Percentiles rank a stretch among this genome's conserved stretches.
phyloP scores from a whole-genome alignment of 2,888 invertebrate genomes.

The Alviniconcha strummeri region DNA sequence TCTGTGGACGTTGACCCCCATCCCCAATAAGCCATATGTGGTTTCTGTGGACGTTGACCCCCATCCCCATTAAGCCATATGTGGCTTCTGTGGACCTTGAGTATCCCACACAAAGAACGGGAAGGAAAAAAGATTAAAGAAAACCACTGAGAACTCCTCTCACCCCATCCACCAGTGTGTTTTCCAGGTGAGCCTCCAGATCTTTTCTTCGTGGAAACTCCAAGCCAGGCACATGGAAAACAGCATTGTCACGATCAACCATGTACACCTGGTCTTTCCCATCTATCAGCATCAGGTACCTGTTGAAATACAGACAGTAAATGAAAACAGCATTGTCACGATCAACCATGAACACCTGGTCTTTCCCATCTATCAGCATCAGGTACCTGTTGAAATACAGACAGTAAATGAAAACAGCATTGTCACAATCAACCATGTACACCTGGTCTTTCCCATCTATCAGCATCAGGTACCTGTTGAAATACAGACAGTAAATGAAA shows the following conservation, averaged over 20 bases:
- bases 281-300: slow-evolving; percentile 97
- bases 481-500: slow-evolving; percentile 73
- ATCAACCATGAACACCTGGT: slow-evolving; percentile 94
- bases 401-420: slow-evolving; percentile 81
- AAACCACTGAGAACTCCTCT: slow-evolving; percentile 64
- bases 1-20: too few species aligned
- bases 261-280: slow-evolving; percentile 91
- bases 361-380: slow-evolving; percentile 92
- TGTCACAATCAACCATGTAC: slow-evolving; percentile 96
- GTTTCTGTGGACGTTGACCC: too few species aligned
- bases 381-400: slow-evolving; percentile 82
- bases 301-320: slow-evolving; percentile 61
- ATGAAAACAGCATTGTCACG: slow-evolving; percentile 91
- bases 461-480: slow-evolving; percentile 92
- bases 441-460: slow-evolving; percentile 90
- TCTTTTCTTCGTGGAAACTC: slow-evolving; percentile 87
- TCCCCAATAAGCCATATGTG: too few species aligned
- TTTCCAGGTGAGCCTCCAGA: slow-evolving; percentile 81
- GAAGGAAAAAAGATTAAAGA: too few species aligned
- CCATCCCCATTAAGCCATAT: too few species aligned
- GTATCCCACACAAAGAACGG: too few species aligned
- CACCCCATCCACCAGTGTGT: slow-evolving; percentile 95
- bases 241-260: slow-evolving; percentile 94
- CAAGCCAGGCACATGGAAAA: slow-evolving; percentile 87
- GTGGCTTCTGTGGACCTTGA: too few species aligned